Evolutionary conservation across 2,797 vertebrate species (phyloP).

Genomic region (Aeoliscus strigatus): DNA sequence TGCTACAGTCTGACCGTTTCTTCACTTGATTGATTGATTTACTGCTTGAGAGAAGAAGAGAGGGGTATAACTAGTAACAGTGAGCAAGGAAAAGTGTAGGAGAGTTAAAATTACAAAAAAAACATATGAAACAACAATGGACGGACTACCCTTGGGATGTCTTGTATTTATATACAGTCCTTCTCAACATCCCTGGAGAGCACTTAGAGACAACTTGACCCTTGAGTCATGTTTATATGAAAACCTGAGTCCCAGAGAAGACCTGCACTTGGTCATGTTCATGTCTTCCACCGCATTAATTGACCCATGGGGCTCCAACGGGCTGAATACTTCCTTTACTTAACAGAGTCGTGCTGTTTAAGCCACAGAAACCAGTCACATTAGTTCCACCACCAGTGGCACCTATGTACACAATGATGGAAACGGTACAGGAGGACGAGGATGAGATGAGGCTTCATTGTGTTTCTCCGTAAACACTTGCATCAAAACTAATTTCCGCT

Average conservation of each 20-base stretch:
- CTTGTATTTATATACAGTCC: slow-evolving; percentile 14
- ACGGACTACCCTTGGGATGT: slow-evolving; percentile 3
- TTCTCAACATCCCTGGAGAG: slow-evolving; percentile 11
- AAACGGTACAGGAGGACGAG: slow-evolving; percentile 13
- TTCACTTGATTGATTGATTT: no score
- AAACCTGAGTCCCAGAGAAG: slow-evolving; percentile 18
- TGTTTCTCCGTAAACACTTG: slow-evolving; percentile 41
- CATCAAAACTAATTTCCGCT: slow-evolving; percentile 41
- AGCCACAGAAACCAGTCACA: no score
- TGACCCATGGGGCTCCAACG: slow-evolving; percentile 11
- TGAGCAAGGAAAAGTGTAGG: no score
- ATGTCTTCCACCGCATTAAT: slow-evolving; percentile 2
- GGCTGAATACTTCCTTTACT: slow-evolving; percentile 20
- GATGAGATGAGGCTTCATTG: slow-evolving; percentile 7
- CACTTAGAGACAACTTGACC: slow-evolving; percentile 39
- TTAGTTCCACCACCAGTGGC: no score
- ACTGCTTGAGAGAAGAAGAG: no score
- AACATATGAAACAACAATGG: background rate
- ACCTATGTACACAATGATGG: slow-evolving; percentile 17
- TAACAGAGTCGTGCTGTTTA: slow-evolving; percentile 10
- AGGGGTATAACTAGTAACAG: background rate
- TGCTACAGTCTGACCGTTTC: no score
- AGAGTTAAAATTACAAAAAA: background rate
- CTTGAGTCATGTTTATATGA: slow-evolving; percentile 41
- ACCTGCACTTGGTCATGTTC: slow-evolving; percentile 40